These are phyloP conservation scores for Eriocheir sinensis DNA, from an alignment of 1,140 invertebrate species.

Conservation along the genomic window DNA sequence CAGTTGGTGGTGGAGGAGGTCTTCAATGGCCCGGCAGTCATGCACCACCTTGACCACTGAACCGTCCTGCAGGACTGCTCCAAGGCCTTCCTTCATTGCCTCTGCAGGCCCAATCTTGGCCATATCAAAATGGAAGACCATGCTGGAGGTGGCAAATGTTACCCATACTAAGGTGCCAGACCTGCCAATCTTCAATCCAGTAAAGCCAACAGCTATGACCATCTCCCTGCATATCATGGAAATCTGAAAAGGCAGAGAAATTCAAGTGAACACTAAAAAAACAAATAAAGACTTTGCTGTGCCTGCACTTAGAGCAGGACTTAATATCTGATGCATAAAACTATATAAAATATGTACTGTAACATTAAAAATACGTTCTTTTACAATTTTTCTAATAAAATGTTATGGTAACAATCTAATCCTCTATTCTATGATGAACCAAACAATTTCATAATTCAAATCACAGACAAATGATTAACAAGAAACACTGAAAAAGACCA, in stretches of 20 bases:
- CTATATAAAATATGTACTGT: too few species aligned
- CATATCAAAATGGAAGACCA: conserved; percentile 67
- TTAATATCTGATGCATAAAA: too few species aligned
- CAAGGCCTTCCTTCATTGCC: conserved; percentile 37
- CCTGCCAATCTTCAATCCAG: conserved; percentile 43
- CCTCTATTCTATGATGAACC: not conserved
- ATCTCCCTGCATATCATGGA: conserved; percentile 47
- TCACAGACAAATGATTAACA: too few species aligned
- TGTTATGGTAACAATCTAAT: not conserved
- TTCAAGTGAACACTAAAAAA: too few species aligned
- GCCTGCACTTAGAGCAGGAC: too few species aligned
- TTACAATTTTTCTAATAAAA: too few species aligned
- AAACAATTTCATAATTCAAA: too few species aligned
- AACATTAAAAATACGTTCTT: too few species aligned
- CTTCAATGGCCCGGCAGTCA: conserved; percentile 58
- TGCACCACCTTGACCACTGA: conserved; percentile 58
- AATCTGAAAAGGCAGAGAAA: conserved; percentile 1
- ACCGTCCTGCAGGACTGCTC: conserved; percentile 17
- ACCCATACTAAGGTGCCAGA: conserved; percentile 54
- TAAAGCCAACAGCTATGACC: conserved; percentile 36
- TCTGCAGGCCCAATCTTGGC: conserved; percentile 55
- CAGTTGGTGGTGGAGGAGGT: conserved; percentile 65
- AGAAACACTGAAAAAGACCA: too few species aligned
- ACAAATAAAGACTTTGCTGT: too few species aligned
- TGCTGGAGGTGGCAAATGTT: conserved; percentile 43